phyloP scores from a whole-genome alignment of 2,113 vertebrate genomes.

The Semicossyphus pulcher region DNA sequence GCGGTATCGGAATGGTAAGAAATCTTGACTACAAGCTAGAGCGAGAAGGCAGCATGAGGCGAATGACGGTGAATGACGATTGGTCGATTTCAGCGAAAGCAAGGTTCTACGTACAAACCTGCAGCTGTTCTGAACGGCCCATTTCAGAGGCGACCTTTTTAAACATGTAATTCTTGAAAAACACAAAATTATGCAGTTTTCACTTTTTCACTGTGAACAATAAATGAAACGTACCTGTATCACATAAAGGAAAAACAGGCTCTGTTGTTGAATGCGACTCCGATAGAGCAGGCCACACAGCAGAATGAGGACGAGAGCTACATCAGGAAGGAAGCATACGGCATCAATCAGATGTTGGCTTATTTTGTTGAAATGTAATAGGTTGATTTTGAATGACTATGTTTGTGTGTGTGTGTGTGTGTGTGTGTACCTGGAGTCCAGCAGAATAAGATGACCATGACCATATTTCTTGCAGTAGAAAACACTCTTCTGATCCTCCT shows the following conservation, averaged over 20 bases:
- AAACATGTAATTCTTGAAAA: too few relatives aligned
- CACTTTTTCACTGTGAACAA: too few relatives aligned
- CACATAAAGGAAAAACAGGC: constrained; percentile 77
- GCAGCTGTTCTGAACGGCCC: too few relatives aligned
- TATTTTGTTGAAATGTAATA: background rate
- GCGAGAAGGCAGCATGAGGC: too few relatives aligned
- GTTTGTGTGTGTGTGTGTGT: background rate
- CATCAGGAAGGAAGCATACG: background rate
- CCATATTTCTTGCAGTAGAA: constrained; percentile 75
- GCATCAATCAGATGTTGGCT: background rate
- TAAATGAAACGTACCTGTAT: constrained; percentile 80
- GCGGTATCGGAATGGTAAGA: too few relatives aligned
- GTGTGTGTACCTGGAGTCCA: constrained; percentile 83
- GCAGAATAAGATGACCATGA: constrained; percentile 85
- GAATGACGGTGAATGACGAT: too few relatives aligned
- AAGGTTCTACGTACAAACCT: too few relatives aligned
- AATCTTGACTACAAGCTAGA: too few relatives aligned
- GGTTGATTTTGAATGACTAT: background rate
- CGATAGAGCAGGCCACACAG: constrained; percentile 62
- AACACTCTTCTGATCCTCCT: constrained; percentile 48
- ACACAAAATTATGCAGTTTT: too few relatives aligned
- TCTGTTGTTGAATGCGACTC: constrained; percentile 53
- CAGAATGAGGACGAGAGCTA: constrained; percentile 84
- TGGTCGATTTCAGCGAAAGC: too few relatives aligned
- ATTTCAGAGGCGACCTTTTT: too few relatives aligned